Base-by-base conservation (phyloP, 1,140 invertebrate species). In the Alviniconcha marisindica region DNA sequence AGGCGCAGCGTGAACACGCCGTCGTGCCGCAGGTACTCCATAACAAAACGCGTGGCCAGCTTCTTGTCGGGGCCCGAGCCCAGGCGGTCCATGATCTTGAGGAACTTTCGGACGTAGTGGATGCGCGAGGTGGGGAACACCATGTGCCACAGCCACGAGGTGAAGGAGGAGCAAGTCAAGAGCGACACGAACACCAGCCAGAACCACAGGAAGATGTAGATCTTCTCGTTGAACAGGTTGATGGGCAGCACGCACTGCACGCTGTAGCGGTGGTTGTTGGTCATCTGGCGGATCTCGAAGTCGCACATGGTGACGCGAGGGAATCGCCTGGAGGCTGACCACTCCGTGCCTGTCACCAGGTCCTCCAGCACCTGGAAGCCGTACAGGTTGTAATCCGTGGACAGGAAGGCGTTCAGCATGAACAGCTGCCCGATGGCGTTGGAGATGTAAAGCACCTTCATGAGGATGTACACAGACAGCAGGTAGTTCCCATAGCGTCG, bases 181-280 rank as follows among this genome's bases (percentile, higher is more conserved):
- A 93, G 86, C 74, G 93, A 92, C 18, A 94, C 93, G 87, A 94
- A 94, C 21, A 94, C 93, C 63, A 94, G 93, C 94, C 94, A 94
- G 88, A 94, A 94, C 94, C 94, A 94, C 48, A 95, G 87, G 84
- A 94, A 94, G 79, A 94, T 93, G 87, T 94, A 94, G 33, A 94
- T 94, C 88, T 94, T 94, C 86, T 94, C 94, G 85, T 94, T 94
- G 89, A 94, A 94, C 38, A 94, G 90, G 85, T 95, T 94, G 69
- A 94, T 94, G 81, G 94, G 94, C 40, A 94, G 93, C 28, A 94
- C 94, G 87, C 94, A 94, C 84, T 94, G 94, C 63, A 94, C 94
- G 56, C 93, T 94, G 86, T 95, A 94, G 77, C 93, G 92, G 81
- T 94, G 93, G 56, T 94, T 90, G 76, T 94, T 94, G 54, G 87